Evolutionary conservation across 2,888 invertebrate genomes (phyloP), one percentile per base, ranked within the genome.

Genomic region (Erpobdella octoculata): DNA sequence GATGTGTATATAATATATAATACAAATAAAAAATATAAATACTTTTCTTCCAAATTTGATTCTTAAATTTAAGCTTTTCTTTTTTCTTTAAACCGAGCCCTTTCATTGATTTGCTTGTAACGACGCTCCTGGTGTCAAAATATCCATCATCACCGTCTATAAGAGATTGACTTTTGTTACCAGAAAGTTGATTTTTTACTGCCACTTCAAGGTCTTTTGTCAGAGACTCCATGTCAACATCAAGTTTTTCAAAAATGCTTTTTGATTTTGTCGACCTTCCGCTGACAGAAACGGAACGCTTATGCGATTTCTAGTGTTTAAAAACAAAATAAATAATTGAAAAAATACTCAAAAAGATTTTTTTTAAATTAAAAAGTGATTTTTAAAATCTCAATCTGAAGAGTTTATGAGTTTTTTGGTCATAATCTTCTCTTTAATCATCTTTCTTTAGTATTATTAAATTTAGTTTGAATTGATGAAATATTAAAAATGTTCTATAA

Each of bases 101-200:
- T 35, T 59, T 61, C 61, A 70, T 28, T 37, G 70, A 70, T 59
- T 59, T 70, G 37, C 70, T 70, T 31, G 70, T 70, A 37, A 70
- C 70, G 38, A 59, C 53, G 28, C 70, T 70, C 21, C 70, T 48
- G 28, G 35, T 28, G 28, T 70, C 70, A 37, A 59, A 59, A 21
- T 67, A 31, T 38, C 5, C 67, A 38, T 67, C n/a, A 9, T 53
- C 70, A 9, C 35, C 36, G 25, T 70, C 70, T 70, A 36, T 25
- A 4, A 28, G 25, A 15, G 59, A 38, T 70, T 74, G 31, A n/a
- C 31, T 15, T 6, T 33, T 35, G 28, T n/a, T 62, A 33, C 5
- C 1, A 12, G 3, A n/a, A n/a, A 62, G 33, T 18, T 62, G 62
- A 33, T 31, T 31, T 62, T 62, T 62, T 31, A 62, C 62, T 4